Base-by-base conservation (phyloP, 1,140 invertebrate species). In the Drosophila carrolli region DNA sequence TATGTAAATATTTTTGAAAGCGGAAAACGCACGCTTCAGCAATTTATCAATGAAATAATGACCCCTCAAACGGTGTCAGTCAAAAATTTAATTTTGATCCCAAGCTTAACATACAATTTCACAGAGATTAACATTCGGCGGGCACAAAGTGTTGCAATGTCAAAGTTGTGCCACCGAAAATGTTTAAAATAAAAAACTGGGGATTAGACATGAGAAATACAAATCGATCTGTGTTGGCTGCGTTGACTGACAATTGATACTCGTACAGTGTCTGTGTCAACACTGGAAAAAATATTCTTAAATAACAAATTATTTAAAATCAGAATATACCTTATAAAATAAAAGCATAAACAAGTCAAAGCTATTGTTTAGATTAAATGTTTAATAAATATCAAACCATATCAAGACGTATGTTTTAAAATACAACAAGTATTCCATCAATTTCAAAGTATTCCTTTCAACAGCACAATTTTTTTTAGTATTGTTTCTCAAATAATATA, bases 31-130 rank as follows among this genome's bases (percentile, higher is more conserved):
- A 82, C 70, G 75, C 82, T 62, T 51, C 37, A 10, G 32, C 68
- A 43, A 82, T 85, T 78, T 88, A 82, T 85, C 75, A 85, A 46
- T 67, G 54, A 51, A 65, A 83, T 80, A 83, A 80, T 84, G 80
- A 78, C 75, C 75, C 67, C 63, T 67, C 75, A 55, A 46, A 35
- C 46, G 63, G 37, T 65, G 70, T 78, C 66, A 62, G 81, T 84
- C 58, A 85, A 76, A 76, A 73, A 29, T 38, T 73, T 65, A 47
- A 60, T 63, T 51, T 63, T 67, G 59, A 46, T 62, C 56, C 56
- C 58, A 44, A 65, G 57, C 59, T 48, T 47, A 46, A 47, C 67
- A 82, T 56, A 55, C 67, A 82, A 88, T 85, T 75, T 85, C 71
- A 73, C 66, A 82, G 56, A 88, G 78, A 86, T 85, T 85, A 85